These are phyloP conservation scores for Micromesistius poutassou DNA, from an alignment of 2,797 vertebrate genomes.

Conservation along the genomic window DNA sequence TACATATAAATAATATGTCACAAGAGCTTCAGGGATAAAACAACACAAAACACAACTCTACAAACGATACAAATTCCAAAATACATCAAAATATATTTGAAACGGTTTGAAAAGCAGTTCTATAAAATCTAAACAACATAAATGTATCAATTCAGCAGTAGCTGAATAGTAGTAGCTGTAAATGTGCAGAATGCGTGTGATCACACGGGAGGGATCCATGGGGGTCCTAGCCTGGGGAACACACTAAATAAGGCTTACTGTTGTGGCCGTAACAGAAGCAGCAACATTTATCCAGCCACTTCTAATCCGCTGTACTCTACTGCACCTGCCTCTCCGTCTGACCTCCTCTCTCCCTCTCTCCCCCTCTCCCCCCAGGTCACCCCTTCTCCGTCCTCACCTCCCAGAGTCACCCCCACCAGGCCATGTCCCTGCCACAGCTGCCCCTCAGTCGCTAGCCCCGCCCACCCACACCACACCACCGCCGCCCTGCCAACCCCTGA, in stretches of 20 bases:
- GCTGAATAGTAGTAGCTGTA: too few relatives aligned
- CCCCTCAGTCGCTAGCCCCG: slow-evolving; percentile 80
- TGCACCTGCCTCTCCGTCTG: not conserved
- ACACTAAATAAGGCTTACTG: not conserved
- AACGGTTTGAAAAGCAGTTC: too few relatives aligned
- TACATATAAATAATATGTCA: too few relatives aligned
- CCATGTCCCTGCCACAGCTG: slow-evolving; percentile 80
- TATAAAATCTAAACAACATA: not conserved
- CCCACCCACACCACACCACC: slow-evolving; percentile 9
- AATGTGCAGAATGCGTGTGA: not conserved
- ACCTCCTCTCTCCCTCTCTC: not conserved
- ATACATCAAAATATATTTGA: not conserved
- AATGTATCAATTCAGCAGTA: not conserved
- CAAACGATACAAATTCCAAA: too few relatives aligned
- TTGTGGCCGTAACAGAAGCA: not conserved
- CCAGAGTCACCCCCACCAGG: slow-evolving; percentile 78
- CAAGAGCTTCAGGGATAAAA: not conserved
- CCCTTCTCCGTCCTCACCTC: slow-evolving; percentile 91
- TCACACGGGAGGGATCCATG: not conserved
- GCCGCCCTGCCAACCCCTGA: slow-evolving; percentile 41
- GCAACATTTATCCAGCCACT: not conserved
- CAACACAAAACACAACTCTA: too few relatives aligned
- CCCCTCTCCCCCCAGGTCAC: slow-evolving; percentile 77
- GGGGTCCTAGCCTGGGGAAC: too few relatives aligned
- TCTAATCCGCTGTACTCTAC: not conserved